Evolutionary conservation across 2,888 invertebrate species (phyloP), one percentile per base, ranked within the genome.

Genomic region (Microdon myrmicae): DNA sequence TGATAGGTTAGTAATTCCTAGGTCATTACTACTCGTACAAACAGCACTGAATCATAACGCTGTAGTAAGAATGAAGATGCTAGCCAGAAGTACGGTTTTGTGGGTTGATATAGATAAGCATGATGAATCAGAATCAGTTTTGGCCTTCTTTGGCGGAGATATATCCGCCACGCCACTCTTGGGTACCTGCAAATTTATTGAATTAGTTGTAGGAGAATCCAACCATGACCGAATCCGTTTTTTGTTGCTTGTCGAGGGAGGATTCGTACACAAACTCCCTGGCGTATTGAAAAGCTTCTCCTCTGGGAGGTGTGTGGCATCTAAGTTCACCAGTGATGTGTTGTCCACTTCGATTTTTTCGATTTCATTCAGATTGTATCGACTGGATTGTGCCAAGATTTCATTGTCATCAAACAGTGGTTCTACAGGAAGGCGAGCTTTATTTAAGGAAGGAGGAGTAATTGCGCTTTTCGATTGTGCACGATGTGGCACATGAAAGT

Each of bases 361-460:
- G 2, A 76, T 59, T 64, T 80, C 80, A 48, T 79, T 69, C 8
- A 81, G 35, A 71, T 81, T 80, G 13, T 77, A 79, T 6, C 76
- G 74, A 68, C 81, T 81, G 0, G 80, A 80, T 67, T 79, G 79
- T 0, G 80, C 80, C 6, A 78, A 67, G 34, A 80, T 81, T 64
- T 81, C 80, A 35, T 71, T 72, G n/a, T 79, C 77, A 43, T 76
- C 73, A 32, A 80, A 80, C 0, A 71, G 34, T 8, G 74, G 41
- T 31, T 80, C 79, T 0, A 29, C 47, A 28, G 2, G 12, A 25
- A 5, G 9, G 10, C 34, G 20, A 17, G 29, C 45, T 7, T 37
- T 32, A 2, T 8, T 8, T 1, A 13, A 16, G 3, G 41, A 32
- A 2, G 41, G 32, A 4, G 9, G 9, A 6, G 12, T 22, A 3